These are phyloP conservation scores for Frieseomelitta varia DNA, from an alignment of 1,140 invertebrate genomes.

Conservation along the genomic window DNA sequence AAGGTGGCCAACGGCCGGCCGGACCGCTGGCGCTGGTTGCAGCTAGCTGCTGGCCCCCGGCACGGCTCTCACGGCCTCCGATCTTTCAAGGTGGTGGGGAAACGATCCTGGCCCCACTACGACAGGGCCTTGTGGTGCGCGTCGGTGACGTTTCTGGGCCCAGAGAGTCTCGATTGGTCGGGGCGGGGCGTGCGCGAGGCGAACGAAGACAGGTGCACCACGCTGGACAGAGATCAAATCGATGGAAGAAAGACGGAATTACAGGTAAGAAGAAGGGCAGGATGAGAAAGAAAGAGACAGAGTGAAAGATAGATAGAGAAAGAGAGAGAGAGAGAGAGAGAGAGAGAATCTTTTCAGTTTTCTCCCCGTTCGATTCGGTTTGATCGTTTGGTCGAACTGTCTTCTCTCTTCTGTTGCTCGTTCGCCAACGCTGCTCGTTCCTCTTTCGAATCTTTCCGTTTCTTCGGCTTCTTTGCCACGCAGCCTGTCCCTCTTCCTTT, in stretches of 20 bases:
- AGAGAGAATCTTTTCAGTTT: slow-evolving; percentile 52
- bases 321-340: slow-evolving; percentile 16
- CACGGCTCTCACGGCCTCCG: slow-evolving; percentile 60
- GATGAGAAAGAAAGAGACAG: slow-evolving; percentile 7
- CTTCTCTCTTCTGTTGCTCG: not conserved
- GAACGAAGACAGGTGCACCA: slow-evolving; percentile 76
- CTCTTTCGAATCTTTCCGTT: slow-evolving; percentile 23
- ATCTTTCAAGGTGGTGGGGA: slow-evolving; percentile 53
- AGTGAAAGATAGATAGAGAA: slow-evolving; percentile 29
- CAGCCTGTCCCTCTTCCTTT: slow-evolving; percentile 39
- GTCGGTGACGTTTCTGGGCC: slow-evolving; percentile 71
- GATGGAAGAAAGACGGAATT: slow-evolving; percentile 4
- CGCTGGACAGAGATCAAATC: slow-evolving; percentile 21
- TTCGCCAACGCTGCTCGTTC: slow-evolving; percentile 22
- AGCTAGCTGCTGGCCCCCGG: slow-evolving; percentile 62
- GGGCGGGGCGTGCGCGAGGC: slow-evolving; percentile 74
- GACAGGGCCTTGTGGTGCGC: slow-evolving; percentile 44
- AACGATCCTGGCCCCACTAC: slow-evolving; percentile 57
- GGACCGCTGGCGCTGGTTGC: slow-evolving; percentile 61
- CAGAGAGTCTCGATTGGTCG: slow-evolving; percentile 73
- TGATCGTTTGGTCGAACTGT: slow-evolving; percentile 36
- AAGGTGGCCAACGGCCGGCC: slow-evolving; percentile 55
- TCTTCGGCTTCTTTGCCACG: slow-evolving; percentile 42
- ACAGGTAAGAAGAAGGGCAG: not conserved
- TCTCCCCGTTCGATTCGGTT: slow-evolving; percentile 60